Conservation (phyloP, 2,797 vertebrate species). For the Microtus obscurus region DNA sequence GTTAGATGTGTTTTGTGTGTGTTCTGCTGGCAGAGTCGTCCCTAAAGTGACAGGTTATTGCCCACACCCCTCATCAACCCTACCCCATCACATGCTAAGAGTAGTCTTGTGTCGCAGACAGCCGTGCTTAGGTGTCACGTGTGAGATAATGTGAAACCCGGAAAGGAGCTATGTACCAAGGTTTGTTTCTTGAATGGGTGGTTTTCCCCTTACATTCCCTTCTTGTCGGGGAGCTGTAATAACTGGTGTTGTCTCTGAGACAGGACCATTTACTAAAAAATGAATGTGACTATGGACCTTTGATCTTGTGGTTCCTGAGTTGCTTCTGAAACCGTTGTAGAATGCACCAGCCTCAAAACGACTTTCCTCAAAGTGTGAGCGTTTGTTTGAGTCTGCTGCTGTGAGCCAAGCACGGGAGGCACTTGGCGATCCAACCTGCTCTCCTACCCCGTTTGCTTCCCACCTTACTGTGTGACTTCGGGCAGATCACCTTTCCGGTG, state of each 20-base stretch:
- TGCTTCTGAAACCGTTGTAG: constrained; percentile 39
- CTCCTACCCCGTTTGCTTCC: constrained; percentile 43
- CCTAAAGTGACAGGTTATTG: constrained; percentile 41
- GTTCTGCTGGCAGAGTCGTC: constrained; percentile 64
- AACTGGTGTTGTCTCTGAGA: constrained; percentile 59
- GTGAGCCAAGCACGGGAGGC: neutral
- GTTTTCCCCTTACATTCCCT: constrained; percentile 41
- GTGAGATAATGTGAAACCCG: constrained; percentile 23
- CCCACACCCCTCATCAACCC: neutral
- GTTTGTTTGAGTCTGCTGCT: neutral
- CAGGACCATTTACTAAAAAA: constrained; percentile 68
- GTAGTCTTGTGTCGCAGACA: constrained; percentile 48
- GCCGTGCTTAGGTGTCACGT: neutral
- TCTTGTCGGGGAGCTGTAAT: constrained; percentile 66
- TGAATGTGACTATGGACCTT: constrained; percentile 55
- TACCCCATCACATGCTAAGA: neutral
- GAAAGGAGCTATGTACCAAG: constrained; percentile 27
- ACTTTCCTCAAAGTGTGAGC: neutral
- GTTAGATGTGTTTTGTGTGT: constrained; percentile 31
- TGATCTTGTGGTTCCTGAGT: constrained; percentile 64
- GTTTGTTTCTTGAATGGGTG: constrained; percentile 52
- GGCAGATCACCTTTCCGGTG: constrained; percentile 55
- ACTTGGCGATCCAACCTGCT: neutral
- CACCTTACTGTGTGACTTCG: constrained; percentile 22
- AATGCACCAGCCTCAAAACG: neutral